Percentiles rank a stretch among this genome's conserved stretches.
Evolutionary conservation across 2,113 vertebrate species (phyloP).

Genomic region (Xenopus borealis): DNA sequence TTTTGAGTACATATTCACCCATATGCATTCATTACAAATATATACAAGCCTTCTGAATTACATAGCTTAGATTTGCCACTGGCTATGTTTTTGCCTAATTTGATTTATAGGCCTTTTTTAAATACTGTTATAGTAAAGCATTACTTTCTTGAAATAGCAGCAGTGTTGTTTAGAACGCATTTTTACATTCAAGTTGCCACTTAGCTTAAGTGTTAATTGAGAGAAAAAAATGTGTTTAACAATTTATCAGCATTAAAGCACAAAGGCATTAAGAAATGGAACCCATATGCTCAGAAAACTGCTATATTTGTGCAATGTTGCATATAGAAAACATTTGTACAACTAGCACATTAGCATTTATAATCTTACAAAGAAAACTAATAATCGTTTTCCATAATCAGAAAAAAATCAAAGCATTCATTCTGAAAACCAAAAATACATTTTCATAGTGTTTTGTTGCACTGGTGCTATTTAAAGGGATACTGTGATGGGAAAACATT

Average conservation of each 20-base stretch:
- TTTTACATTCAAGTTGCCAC: slow-evolving; percentile 5
- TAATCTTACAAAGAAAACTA: background rate
- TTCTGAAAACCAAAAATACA: too few relatives aligned
- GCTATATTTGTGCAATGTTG: background rate
- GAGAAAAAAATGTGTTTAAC: slow-evolving; percentile 1
- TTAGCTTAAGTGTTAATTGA: slow-evolving; percentile 17
- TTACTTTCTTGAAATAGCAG: background rate
- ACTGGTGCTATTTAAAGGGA: too few relatives aligned
- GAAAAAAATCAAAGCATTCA: slow-evolving; percentile 10
- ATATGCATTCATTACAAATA: background rate
- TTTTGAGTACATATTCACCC: background rate
- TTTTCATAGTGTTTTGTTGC: too few relatives aligned
- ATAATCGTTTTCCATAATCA: slow-evolving; percentile 5
- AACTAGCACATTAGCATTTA: too few relatives aligned
- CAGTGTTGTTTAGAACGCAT: slow-evolving; percentile 5
- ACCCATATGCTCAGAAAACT: slow-evolving; percentile 5
- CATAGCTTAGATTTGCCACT: background rate
- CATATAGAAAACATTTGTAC: background rate
- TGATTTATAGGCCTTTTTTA: background rate
- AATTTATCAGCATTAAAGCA: slow-evolving; percentile 22
- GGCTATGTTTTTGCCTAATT: background rate
- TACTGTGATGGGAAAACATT: too few relatives aligned
- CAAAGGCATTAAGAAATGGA: slow-evolving; percentile 2
- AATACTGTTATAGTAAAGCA: slow-evolving; percentile 1
- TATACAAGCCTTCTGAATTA: too few relatives aligned